A percentile compares a stretch with the other conserved stretches of the same genome.
phyloP scores from a whole-genome alignment of 2,888 invertebrate species.

The Spodoptera littoralis region DNA sequence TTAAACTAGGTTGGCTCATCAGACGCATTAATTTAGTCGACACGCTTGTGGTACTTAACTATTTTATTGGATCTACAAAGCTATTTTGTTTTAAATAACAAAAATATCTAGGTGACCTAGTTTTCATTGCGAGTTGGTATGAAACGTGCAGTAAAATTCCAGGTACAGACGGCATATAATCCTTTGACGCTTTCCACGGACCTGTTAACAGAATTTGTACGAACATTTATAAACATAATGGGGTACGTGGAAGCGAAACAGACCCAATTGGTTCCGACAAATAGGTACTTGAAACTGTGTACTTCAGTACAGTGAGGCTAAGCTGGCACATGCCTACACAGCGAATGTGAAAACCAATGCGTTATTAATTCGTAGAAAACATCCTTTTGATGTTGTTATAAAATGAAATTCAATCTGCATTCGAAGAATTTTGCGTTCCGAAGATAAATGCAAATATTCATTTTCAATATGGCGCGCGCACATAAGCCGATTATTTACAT shows the following conservation, averaged over 20 bases:
- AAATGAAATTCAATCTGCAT: conserved; percentile 16
- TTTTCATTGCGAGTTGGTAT: too few relatives aligned
- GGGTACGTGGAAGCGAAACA: neutral
- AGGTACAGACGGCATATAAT: neutral
- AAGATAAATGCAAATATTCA: conserved; percentile 13
- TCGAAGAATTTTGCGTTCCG: conserved; percentile 7
- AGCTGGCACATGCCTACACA: neutral
- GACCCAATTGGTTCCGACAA: neutral
- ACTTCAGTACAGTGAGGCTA: neutral
- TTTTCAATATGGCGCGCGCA: conserved; percentile 7
- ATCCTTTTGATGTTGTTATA: conserved; percentile 8
- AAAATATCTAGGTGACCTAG: too few relatives aligned
- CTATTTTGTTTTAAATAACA: too few relatives aligned
- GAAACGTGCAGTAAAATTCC: neutral
- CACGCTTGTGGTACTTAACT: too few relatives aligned
- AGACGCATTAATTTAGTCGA: too few relatives aligned
- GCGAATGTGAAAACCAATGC: conserved; percentile 1
- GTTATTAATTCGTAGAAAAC: conserved; percentile 12
- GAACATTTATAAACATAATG: conserved; percentile 2
- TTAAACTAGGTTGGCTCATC: too few relatives aligned
- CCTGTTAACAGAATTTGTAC: neutral
- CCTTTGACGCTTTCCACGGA: conserved; percentile 4
- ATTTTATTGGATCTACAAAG: too few relatives aligned
- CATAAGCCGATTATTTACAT: neutral
- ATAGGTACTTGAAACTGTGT: conserved; percentile 7